These are phyloP conservation scores for Muraenolepis orangiensis DNA, from an alignment of 2,797 vertebrate species.

Conservation along the genomic window DNA sequence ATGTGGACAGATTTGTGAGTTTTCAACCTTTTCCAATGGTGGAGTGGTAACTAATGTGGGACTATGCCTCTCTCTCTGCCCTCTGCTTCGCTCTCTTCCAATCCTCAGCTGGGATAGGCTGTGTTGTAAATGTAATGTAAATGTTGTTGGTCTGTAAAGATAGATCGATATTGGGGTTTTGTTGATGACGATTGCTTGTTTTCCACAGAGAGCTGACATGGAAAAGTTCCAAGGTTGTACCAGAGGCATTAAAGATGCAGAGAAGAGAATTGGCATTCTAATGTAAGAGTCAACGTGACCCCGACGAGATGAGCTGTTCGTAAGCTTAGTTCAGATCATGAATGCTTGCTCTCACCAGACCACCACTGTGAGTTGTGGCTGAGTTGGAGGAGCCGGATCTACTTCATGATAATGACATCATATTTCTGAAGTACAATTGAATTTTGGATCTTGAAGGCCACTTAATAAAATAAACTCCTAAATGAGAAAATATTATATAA, in stretches of 20 bases:
- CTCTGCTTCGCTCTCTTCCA: background rate
- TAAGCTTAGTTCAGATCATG: background rate
- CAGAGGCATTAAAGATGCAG: conserved; percentile 58
- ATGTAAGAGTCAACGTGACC: conserved; percentile 47
- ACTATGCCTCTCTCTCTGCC: background rate
- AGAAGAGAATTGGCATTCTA: conserved; percentile 70
- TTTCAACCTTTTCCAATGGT: background rate
- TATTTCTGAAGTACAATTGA: background rate
- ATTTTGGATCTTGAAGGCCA: no score
- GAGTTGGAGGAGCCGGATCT: background rate
- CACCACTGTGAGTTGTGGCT: background rate
- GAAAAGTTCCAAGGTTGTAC: conserved; percentile 61
- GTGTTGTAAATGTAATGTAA: no score
- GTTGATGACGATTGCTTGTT: conserved; percentile 4
- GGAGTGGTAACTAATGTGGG: background rate
- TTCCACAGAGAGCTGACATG: conserved; percentile 63
- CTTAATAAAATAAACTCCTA: background rate
- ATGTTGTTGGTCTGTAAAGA: background rate
- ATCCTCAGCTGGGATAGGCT: background rate
- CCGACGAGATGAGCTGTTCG: background rate
- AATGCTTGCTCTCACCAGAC: background rate
- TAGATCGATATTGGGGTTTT: background rate
- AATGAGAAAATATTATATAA: background rate
- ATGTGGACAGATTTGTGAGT: conserved; percentile 71
- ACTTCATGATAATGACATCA: background rate